Percentiles rank a stretch among this genome's conserved stretches.
These are phyloP conservation scores for Mythimna impura DNA, from an alignment of 2,888 invertebrate genomes.

Conservation along the genomic window DNA sequence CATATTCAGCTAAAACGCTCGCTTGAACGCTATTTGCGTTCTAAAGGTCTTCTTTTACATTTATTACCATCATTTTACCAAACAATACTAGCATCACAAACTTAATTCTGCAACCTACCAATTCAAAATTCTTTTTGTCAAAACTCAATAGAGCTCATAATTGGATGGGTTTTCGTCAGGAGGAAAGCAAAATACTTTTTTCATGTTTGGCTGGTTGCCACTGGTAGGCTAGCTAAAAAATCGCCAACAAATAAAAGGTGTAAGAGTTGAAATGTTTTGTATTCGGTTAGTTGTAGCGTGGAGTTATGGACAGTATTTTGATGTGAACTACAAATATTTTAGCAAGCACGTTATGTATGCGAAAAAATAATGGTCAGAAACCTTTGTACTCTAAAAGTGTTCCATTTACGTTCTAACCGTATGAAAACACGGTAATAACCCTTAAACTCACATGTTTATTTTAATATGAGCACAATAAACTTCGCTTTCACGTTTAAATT, in stretches of 20 bases:
- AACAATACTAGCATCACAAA: slow-evolving; percentile 79
- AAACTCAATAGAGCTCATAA: slow-evolving; percentile 65
- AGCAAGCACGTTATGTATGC: neutral
- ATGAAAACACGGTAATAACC: neutral
- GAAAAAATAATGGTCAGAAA: no score
- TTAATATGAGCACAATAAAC: neutral
- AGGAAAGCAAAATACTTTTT: slow-evolving; percentile 61
- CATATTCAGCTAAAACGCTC: slow-evolving; percentile 50
- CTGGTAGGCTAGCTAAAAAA: slow-evolving; percentile 74
- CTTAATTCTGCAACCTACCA: slow-evolving; percentile 58
- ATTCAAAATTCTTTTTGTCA: slow-evolving; percentile 58
- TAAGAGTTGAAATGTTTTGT: slow-evolving; percentile 80
- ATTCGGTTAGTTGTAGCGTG: slow-evolving; percentile 73
- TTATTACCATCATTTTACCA: slow-evolving; percentile 86
- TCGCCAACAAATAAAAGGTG: slow-evolving; percentile 79
- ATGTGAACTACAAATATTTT: slow-evolving; percentile 26
- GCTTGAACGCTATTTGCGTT: slow-evolving; percentile 70
- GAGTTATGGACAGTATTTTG: slow-evolving; percentile 37
- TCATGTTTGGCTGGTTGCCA: slow-evolving; percentile 83
- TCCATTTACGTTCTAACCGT: neutral
- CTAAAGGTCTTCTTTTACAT: slow-evolving; percentile 81
- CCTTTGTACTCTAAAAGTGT: neutral
- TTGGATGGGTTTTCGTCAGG: slow-evolving; percentile 43
- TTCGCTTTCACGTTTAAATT: neutral
- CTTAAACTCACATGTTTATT: neutral